Base-by-base conservation (phyloP, 1,140 invertebrate genomes). In the Halesus radiatus region DNA sequence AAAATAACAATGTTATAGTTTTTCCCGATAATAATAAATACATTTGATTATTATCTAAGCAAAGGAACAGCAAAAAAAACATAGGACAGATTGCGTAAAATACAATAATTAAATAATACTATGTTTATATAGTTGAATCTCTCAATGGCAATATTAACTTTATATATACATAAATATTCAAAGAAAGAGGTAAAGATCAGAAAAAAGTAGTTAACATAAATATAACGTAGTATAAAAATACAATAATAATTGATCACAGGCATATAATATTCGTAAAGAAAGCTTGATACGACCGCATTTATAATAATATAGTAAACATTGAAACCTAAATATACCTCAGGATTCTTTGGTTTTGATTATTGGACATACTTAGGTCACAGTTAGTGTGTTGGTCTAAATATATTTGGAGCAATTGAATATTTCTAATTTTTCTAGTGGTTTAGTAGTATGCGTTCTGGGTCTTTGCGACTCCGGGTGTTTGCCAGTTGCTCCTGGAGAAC, bases 371-470 rank as follows among this genome's bases (percentile, higher is more conserved):
- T 15, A 60, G 20, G 20, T 23, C 13, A 60, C 20, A 74, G 16
- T 53, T 50, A 60, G 3, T 1, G 3, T 3, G 20, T 23, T 60
- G 66, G 15, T 70, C 18, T 29, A 32, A 70, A 70, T 45, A 18
- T 16, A 70, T 70, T 70, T 70, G 50, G 37, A 45, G 37, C 8
- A 45, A 45, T 45, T 54, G 8, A 23, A 6, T 5, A 20, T 74
- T 18, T 45, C 53, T 54, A 52, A 74, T 32, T 22, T 10, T 18
- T 74, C 20, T 54, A 20, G 16, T 15, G 3, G 16, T 60, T 72
- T 72, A 72, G 16, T 72, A 72, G 68, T 72, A 72, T 3, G 68
- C 53, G 22, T 72, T 72, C 29, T 45, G 74, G 3, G 58, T 76
- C 37, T 16, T 72, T 0, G 50, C 68, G 10, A 20, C 16, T 54